Percentiles rank a stretch among this genome's conserved stretches.
Conservation (phyloP, 2,113 vertebrate species). For the Plecotus auritus region DNA sequence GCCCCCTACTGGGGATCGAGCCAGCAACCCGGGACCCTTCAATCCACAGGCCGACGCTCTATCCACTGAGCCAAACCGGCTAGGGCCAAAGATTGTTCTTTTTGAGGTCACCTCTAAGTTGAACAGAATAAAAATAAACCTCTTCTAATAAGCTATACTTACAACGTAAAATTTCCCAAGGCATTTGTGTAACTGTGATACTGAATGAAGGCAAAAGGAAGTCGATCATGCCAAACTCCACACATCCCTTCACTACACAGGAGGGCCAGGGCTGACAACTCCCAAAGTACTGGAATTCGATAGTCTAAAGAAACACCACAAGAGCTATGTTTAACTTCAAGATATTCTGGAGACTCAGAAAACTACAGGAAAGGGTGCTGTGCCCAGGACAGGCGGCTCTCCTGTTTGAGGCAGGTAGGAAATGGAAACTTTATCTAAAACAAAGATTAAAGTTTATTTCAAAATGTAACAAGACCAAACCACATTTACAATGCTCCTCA, state of each 20-base stretch:
- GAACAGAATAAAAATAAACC: neutral
- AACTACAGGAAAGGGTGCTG: too few relatives aligned
- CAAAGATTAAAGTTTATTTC: neutral
- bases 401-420: neutral
- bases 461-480: neutral
- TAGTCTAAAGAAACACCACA: neutral
- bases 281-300: neutral
- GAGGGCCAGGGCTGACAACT: neutral
- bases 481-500: neutral
- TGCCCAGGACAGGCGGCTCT: neutral
- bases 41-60: too few relatives aligned
- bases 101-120: neutral
- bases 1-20: too few relatives aligned
- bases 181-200: neutral
- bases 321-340: neutral
- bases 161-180: neutral
- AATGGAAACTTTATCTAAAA: neutral
- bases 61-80: too few relatives aligned
- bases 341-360: neutral
- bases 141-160: neutral
- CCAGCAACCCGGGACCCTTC: too few relatives aligned
- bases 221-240: neutral
- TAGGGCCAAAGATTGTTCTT: neutral
- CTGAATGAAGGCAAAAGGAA: neutral
- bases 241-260: neutral